phyloP scores from a whole-genome alignment of 2,797 vertebrate genomes.

The Triplophysa yarkandensis region DNA sequence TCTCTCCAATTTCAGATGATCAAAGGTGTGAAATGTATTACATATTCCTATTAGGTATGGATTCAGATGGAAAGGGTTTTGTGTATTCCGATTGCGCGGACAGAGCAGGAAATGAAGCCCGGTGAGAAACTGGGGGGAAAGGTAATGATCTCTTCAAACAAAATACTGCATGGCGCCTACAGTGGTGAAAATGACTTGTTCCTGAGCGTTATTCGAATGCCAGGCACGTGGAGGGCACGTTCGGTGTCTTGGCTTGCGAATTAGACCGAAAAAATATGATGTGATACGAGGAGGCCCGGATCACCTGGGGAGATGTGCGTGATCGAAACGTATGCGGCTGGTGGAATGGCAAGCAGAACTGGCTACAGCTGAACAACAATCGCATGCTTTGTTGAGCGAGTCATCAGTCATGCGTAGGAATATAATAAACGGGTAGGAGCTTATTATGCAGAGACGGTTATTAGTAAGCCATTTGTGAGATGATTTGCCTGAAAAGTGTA shows the following conservation, averaged over 20 bases:
- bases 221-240: conserved; percentile 29
- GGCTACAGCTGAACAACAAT: conserved; percentile 2
- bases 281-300: conserved; percentile 22
- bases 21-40: conserved; percentile 58
- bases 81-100: conserved; percentile 38
- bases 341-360: conserved; percentile 1
- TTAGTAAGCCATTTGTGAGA: background rate
- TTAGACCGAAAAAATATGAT: conserved; percentile 24
- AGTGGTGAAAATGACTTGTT: conserved; percentile 45
- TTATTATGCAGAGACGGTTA: background rate
- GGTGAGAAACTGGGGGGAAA: conserved; percentile 25
- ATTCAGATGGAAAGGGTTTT: conserved; percentile 44
- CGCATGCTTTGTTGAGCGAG: background rate
- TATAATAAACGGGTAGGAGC: background rate
- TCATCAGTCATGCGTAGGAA: conserved; percentile 1
- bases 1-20: conserved; percentile 55
- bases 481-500: background rate
- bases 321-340: background rate
- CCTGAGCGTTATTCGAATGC: conserved; percentile 50
- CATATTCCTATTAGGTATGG: conserved; percentile 52
- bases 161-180: conserved; percentile 42
- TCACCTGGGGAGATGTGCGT: background rate
- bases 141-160: conserved; percentile 57
- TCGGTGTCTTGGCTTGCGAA: conserved; percentile 37
- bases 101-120: conserved; percentile 15